A percentile compares a stretch with the other conserved stretches of the same genome.
Evolutionary conservation across 2,888 invertebrate species (phyloP).

Genomic region (Chrysina gloriosa): DNA sequence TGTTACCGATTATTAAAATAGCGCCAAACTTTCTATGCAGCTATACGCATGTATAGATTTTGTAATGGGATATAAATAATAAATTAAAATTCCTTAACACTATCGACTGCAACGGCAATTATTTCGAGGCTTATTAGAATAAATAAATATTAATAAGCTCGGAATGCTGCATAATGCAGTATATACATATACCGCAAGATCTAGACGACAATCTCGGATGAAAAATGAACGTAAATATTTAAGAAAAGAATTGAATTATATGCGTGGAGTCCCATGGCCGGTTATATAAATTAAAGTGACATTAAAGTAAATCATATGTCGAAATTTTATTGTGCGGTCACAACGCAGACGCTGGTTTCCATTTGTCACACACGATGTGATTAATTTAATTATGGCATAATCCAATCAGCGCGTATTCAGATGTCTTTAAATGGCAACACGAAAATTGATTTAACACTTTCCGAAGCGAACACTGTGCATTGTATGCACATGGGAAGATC

Average conservation of each 20-base stretch:
- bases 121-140: slow-evolving; percentile 17
- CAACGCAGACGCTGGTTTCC: slow-evolving; percentile 22
- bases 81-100: neutral
- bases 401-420: slow-evolving; percentile 37
- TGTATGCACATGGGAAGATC: neutral
- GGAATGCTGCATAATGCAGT: neutral
- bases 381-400: slow-evolving; percentile 37
- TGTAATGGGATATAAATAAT: neutral
- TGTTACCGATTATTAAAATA: too few species aligned
- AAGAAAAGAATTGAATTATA: slow-evolving; percentile 35
- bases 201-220: slow-evolving; percentile 24
- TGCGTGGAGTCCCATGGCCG: slow-evolving; percentile 11
- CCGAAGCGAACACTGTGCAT: neutral
- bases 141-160: slow-evolving; percentile 28
- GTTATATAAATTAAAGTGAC: slow-evolving; percentile 38
- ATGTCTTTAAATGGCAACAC: slow-evolving; percentile 14
- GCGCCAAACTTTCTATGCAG: too few species aligned
- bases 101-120: slow-evolving; percentile 18
- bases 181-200: neutral
- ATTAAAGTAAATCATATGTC: slow-evolving; percentile 37
- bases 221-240: slow-evolving; percentile 39
- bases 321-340: slow-evolving; percentile 30
- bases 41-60: neutral
- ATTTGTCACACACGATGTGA: slow-evolving; percentile 36
- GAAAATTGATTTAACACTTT: slow-evolving; percentile 29